phyloP scores from a whole-genome alignment of 2,888 invertebrate genomes.

The Hirtodrosophila duncani region DNA sequence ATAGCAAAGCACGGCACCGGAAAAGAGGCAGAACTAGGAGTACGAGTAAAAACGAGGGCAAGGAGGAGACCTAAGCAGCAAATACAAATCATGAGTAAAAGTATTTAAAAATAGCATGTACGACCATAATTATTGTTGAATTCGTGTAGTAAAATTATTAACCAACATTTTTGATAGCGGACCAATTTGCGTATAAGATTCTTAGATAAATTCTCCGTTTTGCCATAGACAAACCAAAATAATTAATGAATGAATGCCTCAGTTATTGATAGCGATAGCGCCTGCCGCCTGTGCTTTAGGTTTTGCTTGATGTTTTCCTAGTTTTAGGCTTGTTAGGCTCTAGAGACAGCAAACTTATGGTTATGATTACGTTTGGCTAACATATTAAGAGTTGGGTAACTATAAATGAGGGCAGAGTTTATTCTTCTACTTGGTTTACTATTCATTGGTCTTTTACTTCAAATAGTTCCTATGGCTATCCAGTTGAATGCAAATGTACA shows the following conservation, averaged over 20 bases:
- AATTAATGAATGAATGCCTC: conserved; percentile 42
- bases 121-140: conserved; percentile 71
- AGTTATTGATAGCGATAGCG: conserved; percentile 47
- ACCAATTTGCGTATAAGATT: conserved; percentile 78
- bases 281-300: conserved; percentile 40
- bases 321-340: conserved; percentile 55
- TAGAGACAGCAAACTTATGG: conserved; percentile 47
- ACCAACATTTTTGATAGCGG: conserved; percentile 75
- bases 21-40: conserved; percentile 2
- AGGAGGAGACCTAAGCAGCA: conserved; percentile 17
- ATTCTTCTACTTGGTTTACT: too few species aligned
- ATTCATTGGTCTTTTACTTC: too few species aligned
- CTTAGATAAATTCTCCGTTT: conserved; percentile 65
- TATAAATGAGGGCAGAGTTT: too few species aligned
- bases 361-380: too few species aligned
- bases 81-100: conserved; percentile 24
- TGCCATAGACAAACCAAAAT: conserved; percentile 53
- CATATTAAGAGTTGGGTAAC: too few species aligned
- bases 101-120: conserved; percentile 40
- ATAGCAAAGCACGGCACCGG: neutral
- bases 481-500: conserved; percentile 40
- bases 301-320: conserved; percentile 51
- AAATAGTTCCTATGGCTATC: too few species aligned
- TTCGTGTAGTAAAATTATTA: conserved; percentile 69
- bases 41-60: conserved; percentile 15